These are phyloP conservation scores for Operophtera brumata DNA, from an alignment of 2,888 invertebrate genomes.

Conservation along the genomic window DNA sequence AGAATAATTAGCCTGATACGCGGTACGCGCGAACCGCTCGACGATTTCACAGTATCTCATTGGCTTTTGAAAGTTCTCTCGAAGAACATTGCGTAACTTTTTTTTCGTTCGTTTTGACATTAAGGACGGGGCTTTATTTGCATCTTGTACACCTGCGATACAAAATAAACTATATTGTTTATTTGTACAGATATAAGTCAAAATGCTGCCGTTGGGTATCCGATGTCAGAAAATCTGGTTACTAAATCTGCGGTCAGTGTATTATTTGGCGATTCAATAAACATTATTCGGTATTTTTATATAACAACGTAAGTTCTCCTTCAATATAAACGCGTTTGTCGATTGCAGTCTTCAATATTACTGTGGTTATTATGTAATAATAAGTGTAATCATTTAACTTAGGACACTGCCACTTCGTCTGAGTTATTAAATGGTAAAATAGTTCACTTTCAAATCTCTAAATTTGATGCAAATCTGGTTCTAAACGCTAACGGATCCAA, in stretches of 20 bases:
- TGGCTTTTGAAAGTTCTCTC: conserved; percentile 73
- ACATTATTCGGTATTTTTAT: conserved; percentile 17
- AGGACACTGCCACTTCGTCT: neutral
- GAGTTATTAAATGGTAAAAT: conserved; percentile 6
- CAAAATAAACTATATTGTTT: conserved; percentile 45
- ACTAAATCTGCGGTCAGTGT: conserved; percentile 28
- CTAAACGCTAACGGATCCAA: conserved; percentile 40
- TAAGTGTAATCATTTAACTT: no score
- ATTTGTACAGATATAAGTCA: conserved; percentile 53
- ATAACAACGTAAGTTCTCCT: neutral
- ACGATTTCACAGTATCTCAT: conserved; percentile 71
- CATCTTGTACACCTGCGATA: conserved; percentile 50
- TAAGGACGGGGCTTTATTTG: conserved; percentile 47
- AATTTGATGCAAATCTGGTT: conserved; percentile 34
- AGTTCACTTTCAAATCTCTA: conserved; percentile 34
- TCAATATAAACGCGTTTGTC: neutral
- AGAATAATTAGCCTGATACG: conserved; percentile 70
- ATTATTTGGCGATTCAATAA: conserved; percentile 32
- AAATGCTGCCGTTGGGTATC: conserved; percentile 47
- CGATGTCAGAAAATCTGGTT: conserved; percentile 39
- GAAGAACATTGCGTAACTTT: conserved; percentile 56
- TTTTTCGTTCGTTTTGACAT: conserved; percentile 44
- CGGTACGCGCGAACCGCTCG: conserved; percentile 51
- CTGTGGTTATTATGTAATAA: neutral
- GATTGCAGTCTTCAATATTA: neutral